Evolutionary conservation across 2,888 invertebrate genomes (phyloP).

Genomic region (Hypomecis atomaria): DNA sequence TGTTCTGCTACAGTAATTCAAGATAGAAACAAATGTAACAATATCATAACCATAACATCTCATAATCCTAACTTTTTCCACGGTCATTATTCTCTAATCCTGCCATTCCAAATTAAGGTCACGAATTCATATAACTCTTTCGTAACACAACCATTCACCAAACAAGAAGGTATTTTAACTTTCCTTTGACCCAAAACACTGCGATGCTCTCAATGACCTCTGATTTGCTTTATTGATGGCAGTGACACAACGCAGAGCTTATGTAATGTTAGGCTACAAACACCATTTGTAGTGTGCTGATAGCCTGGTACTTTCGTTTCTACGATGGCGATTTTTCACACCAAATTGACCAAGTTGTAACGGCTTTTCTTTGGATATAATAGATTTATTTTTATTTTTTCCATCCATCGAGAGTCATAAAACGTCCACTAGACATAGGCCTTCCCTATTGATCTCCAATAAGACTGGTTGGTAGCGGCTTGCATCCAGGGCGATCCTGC

Average conservation of each 20-base stretch:
- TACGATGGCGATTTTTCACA: background rate
- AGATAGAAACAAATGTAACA: too few relatives aligned
- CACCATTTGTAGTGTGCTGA: constrained; percentile 14
- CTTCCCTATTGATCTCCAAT: too few relatives aligned
- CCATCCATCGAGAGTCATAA: too few relatives aligned
- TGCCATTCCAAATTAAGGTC: constrained; percentile 28
- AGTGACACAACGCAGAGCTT: constrained; percentile 27
- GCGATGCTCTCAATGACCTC: constrained; percentile 30
- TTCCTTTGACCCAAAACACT: constrained; percentile 30
- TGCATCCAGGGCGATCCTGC: too few relatives aligned
- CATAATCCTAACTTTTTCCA: constrained; percentile 1
- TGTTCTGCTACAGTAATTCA: too few relatives aligned
- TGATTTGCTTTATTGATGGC: constrained; percentile 31
- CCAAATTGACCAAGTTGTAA: background rate
- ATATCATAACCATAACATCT: too few relatives aligned
- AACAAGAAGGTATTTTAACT: constrained; percentile 25
- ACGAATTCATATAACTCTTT: constrained; percentile 20
- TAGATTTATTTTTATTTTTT: too few relatives aligned
- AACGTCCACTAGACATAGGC: too few relatives aligned
- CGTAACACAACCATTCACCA: constrained; percentile 24
- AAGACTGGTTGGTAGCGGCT: too few relatives aligned
- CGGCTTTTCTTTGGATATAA: too few relatives aligned
- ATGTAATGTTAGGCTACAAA: constrained; percentile 17
- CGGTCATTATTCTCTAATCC: constrained; percentile 16
- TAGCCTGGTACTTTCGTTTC: background rate